Base-by-base conservation (phyloP, 2,888 invertebrate genomes). In the Melanostoma mellinum region DNA sequence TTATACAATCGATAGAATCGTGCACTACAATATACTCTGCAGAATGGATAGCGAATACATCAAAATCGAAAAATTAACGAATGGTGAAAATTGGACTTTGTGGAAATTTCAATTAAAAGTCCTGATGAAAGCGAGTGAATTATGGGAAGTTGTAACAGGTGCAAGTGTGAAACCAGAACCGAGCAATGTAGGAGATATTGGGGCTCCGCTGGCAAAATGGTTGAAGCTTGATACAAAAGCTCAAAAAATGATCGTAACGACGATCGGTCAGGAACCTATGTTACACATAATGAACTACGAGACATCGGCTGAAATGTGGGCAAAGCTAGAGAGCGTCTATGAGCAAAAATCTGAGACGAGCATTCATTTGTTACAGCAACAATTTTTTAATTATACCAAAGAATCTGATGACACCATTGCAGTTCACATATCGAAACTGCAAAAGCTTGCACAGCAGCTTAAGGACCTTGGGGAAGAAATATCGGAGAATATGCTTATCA, bases 291-390 rank as follows among this genome's bases (percentile, higher is more conserved):
- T 86, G 8, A 86, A 82, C 71, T 86, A 79, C 40, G 68, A 79
- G 3, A 75, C 85, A 46, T 53, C 86, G 0, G 67, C 58, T 10
- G 86, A 69, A 10, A 86, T 87, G 85, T 86, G 74, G 75, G 36
- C 58, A 2, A 71, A 76, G 42, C 38, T 86, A 33, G 74, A 85
- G 44, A 85, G 72, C 10, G 74, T 89, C 0, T 90, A 88, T 72
- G 89, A 90, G 58, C 88, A 89, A 63, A 89, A 88, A 69, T 86
- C 88, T 0, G 87, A 88, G 42, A 88, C 88, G 2, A 88, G 82
- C 10, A 81, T 89, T 4, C 88, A 89, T 85, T 86, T 89, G 9
- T 40, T 89, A 2, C 89, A 89, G 40, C 88, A 89, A 46, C 67
- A 87, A 36, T 86, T 87, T 80, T 87, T 85, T 33, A 42, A 61